Conservation (phyloP, 2,797 vertebrate species). For the Fratercula arctica region DNA sequence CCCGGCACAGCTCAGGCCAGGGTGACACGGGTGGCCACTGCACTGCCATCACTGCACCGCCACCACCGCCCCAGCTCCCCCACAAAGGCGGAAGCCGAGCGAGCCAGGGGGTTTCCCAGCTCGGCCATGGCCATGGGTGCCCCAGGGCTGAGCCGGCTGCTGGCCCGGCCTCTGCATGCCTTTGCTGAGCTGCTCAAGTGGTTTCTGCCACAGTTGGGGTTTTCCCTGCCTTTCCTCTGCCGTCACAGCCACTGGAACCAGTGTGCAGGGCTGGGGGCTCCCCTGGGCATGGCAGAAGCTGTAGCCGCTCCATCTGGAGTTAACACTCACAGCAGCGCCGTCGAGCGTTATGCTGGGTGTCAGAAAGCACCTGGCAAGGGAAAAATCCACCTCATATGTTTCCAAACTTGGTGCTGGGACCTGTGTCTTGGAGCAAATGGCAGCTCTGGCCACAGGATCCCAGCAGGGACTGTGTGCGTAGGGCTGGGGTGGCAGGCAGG, state of each 20-base stretch:
- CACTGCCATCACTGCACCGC: neutral
- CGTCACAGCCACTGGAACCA: neutral
- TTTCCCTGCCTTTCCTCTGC: neutral
- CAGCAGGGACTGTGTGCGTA: fast-evolving
- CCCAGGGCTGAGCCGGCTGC: neutral
- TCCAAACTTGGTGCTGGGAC: neutral
- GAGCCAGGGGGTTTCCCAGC: neutral
- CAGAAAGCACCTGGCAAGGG: neutral
- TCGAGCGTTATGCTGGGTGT: fast-evolving
- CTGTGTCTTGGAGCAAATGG: neutral
- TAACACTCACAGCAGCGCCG: fast-evolving
- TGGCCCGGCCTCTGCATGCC: neutral
- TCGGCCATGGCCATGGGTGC: fast-evolving
- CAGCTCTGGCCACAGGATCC: neutral
- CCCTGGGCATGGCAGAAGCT: neutral
- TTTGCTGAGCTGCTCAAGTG: neutral
- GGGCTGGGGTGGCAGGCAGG: neutral
- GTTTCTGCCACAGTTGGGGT: neutral
- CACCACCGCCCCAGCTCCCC: neutral
- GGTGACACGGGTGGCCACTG: neutral
- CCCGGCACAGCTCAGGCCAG: neutral
- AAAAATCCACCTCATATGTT: neutral
- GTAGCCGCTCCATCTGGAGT: neutral
- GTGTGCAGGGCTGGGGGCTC: neutral
- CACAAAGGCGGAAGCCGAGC: neutral